These are phyloP conservation scores for Altica lythri DNA, from an alignment of 2,888 invertebrate genomes.

Conservation along the genomic window DNA sequence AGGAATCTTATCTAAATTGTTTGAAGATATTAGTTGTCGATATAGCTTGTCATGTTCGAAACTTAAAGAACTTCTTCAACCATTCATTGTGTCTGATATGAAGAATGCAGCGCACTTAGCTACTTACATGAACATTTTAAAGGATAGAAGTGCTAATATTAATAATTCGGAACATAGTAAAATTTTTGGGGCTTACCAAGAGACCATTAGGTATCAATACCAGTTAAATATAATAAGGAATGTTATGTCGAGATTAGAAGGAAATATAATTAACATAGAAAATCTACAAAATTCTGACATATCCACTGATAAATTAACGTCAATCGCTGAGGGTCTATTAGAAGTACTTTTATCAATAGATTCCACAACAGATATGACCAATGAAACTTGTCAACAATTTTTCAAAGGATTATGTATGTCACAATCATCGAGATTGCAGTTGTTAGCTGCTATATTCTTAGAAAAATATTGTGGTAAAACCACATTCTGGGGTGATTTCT, in stretches of 20 bases:
- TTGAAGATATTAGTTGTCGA: slow-evolving; percentile 80
- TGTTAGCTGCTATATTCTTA: slow-evolving; percentile 76
- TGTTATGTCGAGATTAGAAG: slow-evolving; percentile 75
- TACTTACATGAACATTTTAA: slow-evolving; percentile 70
- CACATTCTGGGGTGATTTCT: slow-evolving; percentile 86
- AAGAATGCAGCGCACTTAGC: slow-evolving; percentile 83
- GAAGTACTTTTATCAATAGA: slow-evolving; percentile 71
- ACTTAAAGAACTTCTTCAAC: slow-evolving; percentile 77
- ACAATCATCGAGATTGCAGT: slow-evolving; percentile 78
- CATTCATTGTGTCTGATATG: slow-evolving; percentile 77
- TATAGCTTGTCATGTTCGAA: slow-evolving; percentile 85
- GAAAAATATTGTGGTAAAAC: slow-evolving; percentile 61
- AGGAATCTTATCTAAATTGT: slow-evolving; percentile 68
- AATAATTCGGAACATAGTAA: slow-evolving; percentile 57
- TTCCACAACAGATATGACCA: slow-evolving; percentile 48
- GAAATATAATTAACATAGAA: slow-evolving; percentile 42
- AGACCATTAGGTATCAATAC: slow-evolving; percentile 86
- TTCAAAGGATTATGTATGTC: slow-evolving; percentile 77
- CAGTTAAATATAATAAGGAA: slow-evolving; percentile 84
- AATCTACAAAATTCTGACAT: slow-evolving; percentile 58
- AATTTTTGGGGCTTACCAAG: slow-evolving; percentile 64
- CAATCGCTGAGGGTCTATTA: slow-evolving; percentile 79
- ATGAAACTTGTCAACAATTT: slow-evolving; percentile 64
- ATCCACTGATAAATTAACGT: slow-evolving; percentile 82
- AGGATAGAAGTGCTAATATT: slow-evolving; percentile 46